phyloP scores from a whole-genome alignment of 2,797 vertebrate species.

The Sebastes kiyomatsui region DNA sequence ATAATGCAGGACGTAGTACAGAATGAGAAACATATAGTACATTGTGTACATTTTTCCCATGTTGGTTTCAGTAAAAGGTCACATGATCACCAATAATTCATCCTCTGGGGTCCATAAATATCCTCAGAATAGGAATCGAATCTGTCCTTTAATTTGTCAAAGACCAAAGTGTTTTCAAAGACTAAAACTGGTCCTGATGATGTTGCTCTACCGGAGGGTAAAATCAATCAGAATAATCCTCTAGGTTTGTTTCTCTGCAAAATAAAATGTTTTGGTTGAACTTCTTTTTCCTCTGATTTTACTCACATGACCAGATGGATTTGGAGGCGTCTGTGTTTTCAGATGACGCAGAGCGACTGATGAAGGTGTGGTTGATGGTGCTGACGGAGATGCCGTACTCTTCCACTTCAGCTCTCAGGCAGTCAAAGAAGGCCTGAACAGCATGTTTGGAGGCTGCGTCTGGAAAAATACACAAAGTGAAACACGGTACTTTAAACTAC shows the following conservation, averaged over 20 bases:
- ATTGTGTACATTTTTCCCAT: rapidly evolving
- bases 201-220: too few relatives aligned
- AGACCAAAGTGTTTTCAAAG: not conserved
- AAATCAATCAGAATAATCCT: not conserved
- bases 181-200: not conserved
- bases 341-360: slow-evolving; percentile 72
- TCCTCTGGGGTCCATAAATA: not conserved
- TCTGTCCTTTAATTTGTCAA: not conserved
- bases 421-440: slow-evolving; percentile 94
- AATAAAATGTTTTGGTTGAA: too few relatives aligned
- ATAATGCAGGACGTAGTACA: too few relatives aligned
- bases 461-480: slow-evolving; percentile 49
- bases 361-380: slow-evolving; percentile 92
- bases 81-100: too few relatives aligned
- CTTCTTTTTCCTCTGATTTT: not conserved
- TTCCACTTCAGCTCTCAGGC: slow-evolving; percentile 91
- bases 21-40: too few relatives aligned
- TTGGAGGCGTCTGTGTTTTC: slow-evolving; percentile 56
- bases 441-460: slow-evolving; percentile 97
- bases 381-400: slow-evolving; percentile 91
- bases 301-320: slow-evolving; percentile 88
- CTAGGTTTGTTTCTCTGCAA: too few relatives aligned
- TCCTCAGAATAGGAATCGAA: not conserved
- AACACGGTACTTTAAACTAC: not conserved
- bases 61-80: too few relatives aligned